Percentiles rank a stretch among this genome's conserved stretches.
Evolutionary conservation across 2,888 invertebrate genomes (phyloP).

Genomic region (Anaspis maculata): DNA sequence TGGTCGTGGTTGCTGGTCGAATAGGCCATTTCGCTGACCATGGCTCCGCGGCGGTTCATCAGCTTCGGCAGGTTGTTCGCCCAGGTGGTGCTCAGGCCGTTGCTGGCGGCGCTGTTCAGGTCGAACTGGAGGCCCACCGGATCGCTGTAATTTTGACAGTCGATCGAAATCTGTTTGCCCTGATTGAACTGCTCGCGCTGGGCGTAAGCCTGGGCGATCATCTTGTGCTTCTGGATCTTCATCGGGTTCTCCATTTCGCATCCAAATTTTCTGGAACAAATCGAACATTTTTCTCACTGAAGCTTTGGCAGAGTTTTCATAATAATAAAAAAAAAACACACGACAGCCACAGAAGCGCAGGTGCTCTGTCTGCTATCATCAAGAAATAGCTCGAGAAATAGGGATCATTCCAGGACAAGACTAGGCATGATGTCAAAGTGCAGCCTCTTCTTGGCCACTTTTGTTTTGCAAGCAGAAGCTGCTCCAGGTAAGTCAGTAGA

Average conservation of each 20-base stretch:
- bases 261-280: conserved; percentile 63
- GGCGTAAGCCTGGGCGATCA: conserved; percentile 86
- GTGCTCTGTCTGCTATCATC: no score
- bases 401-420: no score
- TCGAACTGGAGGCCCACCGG: conserved; percentile 76
- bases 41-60: conserved; percentile 74
- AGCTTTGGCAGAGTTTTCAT: no score
- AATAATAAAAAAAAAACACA: no score
- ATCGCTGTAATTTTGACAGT: conserved; percentile 82
- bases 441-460: no score
- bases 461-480: no score
- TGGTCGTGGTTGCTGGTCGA: conserved; percentile 48
- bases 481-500: no score
- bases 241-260: conserved; percentile 61
- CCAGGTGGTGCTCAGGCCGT: conserved; percentile 86
- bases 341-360: no score
- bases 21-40: conserved; percentile 53
- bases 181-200: conserved; percentile 77
- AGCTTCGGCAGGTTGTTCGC: conserved; percentile 83
- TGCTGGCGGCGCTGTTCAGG: conserved; percentile 63
- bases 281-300: no score
- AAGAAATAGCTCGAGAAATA: no score
- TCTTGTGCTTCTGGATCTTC: conserved; percentile 73
- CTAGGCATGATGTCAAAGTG: no score
- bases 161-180: conserved; percentile 79